Percentiles rank a stretch among this genome's conserved stretches.
These are phyloP conservation scores for Bovichtus diacanthus DNA, from an alignment of 2,797 vertebrate genomes.

Conservation along the genomic window DNA sequence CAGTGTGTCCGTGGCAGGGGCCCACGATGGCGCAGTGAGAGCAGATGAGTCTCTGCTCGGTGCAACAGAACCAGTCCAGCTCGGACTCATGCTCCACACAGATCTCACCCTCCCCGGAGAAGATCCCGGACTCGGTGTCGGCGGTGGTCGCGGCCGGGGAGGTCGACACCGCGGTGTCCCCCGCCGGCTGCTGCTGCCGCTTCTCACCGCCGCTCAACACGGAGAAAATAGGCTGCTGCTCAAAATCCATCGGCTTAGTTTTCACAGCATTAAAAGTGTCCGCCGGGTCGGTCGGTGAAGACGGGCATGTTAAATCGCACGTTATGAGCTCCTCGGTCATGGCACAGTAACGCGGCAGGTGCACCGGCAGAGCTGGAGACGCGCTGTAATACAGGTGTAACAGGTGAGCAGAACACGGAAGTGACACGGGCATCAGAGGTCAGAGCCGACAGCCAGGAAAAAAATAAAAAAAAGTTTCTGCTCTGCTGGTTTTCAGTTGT, in stretches of 20 bases:
- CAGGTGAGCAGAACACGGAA: conserved; percentile 86
- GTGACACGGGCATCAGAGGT: conserved; percentile 65
- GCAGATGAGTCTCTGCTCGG: conserved; percentile 86
- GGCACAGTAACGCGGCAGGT: conserved; percentile 69
- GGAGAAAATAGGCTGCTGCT: conserved; percentile 70
- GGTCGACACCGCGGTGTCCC: background rate
- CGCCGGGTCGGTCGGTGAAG: conserved; percentile 51
- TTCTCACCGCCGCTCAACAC: conserved; percentile 36
- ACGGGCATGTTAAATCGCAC: conserved; percentile 68
- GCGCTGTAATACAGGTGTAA: conserved; percentile 82
- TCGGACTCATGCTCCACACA: conserved; percentile 82
- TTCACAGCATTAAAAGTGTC: background rate
- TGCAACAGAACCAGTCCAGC: conserved; percentile 87
- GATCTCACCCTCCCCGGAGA: conserved; percentile 63
- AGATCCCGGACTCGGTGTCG: conserved; percentile 71
- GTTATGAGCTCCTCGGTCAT: conserved; percentile 74
- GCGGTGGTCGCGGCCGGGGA: conserved; percentile 25
- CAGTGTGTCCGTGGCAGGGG: conserved; percentile 84
- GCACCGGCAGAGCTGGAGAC: conserved; percentile 53
- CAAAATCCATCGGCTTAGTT: conserved; percentile 20
- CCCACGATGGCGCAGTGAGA: conserved; percentile 80
- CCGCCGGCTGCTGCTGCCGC: conserved; percentile 9
- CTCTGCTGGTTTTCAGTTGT: conserved; percentile 30
- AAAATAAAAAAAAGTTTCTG: conserved; percentile 8
- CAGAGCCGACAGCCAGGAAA: conserved; percentile 42